Conservation (phyloP, 2,797 vertebrate genomes). For the Hephaestus fuliginosus region DNA sequence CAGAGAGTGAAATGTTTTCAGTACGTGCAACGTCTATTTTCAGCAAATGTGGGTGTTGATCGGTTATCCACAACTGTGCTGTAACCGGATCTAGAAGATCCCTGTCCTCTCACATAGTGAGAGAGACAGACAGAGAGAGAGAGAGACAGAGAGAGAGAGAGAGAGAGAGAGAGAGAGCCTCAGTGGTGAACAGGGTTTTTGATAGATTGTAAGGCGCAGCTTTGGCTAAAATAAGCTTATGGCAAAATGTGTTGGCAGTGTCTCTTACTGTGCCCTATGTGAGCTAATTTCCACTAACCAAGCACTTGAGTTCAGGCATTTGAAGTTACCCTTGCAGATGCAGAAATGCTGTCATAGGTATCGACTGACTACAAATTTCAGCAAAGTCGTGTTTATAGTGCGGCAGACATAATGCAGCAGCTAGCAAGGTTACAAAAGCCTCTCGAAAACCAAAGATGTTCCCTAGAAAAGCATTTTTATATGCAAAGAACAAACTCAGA, state of each 20-base stretch:
- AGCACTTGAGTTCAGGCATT: slow-evolving; percentile 43
- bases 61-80: slow-evolving; percentile 43
- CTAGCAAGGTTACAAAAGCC: slow-evolving; percentile 63
- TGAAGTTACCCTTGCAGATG: slow-evolving; percentile 25
- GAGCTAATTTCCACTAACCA: slow-evolving; percentile 36
- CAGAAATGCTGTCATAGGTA: slow-evolving; percentile 41
- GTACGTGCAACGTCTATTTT: slow-evolving; percentile 67
- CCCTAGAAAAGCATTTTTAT: slow-evolving; percentile 46
- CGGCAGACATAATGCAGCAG: slow-evolving; percentile 63
- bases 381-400: slow-evolving; percentile 46
- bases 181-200: slow-evolving; percentile 41
- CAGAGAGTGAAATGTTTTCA: slow-evolving; percentile 57
- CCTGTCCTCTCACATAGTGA: slow-evolving; percentile 61
- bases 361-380: slow-evolving; percentile 18
- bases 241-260: slow-evolving; percentile 65
- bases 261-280: slow-evolving; percentile 36
- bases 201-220: slow-evolving; percentile 79
- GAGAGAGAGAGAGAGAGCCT: slow-evolving; percentile 18
- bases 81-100: slow-evolving; percentile 47
- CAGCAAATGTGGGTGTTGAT: slow-evolving; percentile 53
- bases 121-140: slow-evolving; percentile 32
- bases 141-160: slow-evolving; percentile 4
- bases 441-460: slow-evolving; percentile 45
- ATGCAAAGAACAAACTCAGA: slow-evolving; percentile 42
- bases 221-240: slow-evolving; percentile 76